A percentile compares a stretch with the other conserved stretches of the same genome.
Evolutionary conservation across 1,140 invertebrate genomes (phyloP).

Genomic region (Pseudomyrmex pallidus): DNA sequence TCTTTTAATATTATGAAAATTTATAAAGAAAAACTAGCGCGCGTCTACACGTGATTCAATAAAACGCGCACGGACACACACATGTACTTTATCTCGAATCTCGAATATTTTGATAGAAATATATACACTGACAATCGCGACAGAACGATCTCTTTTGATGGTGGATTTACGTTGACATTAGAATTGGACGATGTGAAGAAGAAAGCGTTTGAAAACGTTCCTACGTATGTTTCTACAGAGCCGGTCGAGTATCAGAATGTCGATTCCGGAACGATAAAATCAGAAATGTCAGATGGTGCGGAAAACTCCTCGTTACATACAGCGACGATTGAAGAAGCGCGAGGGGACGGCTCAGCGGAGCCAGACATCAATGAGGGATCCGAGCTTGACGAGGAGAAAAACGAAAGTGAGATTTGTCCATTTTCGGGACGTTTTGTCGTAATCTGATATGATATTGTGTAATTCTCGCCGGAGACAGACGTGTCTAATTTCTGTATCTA

Average conservation of each 20-base stretch:
- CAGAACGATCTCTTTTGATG: neutral
- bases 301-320: slow-evolving; percentile 41
- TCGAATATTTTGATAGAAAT: neutral
- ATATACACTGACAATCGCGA: neutral
- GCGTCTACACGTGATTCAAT: neutral
- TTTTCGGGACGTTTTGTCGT: slow-evolving; percentile 12
- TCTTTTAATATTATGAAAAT: too few relatives aligned
- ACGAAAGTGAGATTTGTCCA: slow-evolving; percentile 60
- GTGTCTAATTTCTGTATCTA: too few relatives aligned
- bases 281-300: slow-evolving; percentile 39
- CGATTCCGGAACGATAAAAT: slow-evolving; percentile 33
- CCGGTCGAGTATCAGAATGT: slow-evolving; percentile 8
- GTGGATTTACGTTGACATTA: neutral
- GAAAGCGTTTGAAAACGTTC: slow-evolving; percentile 8
- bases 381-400: slow-evolving; percentile 45
- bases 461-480: neutral
- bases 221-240: slow-evolving; percentile 5
- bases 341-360: neutral
- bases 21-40: neutral
- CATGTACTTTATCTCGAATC: neutral
- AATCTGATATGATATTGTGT: neutral
- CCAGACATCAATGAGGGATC: neutral
- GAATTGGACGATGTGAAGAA: neutral
- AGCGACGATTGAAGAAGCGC: neutral
- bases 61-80: too few relatives aligned